Evolutionary conservation across 2,113 vertebrate species (phyloP), one percentile per base, ranked within the genome.

Genomic region (Mystacornis crossleyi): DNA sequence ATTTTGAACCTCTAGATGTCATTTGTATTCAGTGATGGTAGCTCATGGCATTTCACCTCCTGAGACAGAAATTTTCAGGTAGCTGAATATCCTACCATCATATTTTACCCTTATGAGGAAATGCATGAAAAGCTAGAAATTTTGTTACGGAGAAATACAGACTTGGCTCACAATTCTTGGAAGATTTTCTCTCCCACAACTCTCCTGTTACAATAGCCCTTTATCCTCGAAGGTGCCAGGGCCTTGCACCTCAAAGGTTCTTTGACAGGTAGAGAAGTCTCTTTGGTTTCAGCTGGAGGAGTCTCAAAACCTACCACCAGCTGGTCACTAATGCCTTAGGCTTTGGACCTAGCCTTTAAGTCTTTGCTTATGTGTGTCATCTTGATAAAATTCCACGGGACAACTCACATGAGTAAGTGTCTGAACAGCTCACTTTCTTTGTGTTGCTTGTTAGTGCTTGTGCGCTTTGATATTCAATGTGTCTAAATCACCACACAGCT

Each of bases 401-500:
- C 96, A 82, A 66, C 75, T 81, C 23, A 34, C 45, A 62, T 69
- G 23, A 92, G 14, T 47, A 54, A 93, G 55, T 3, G 3, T 80
- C 43, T 93, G 50, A 93, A 94, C 21, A 91, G 67, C 45, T 81
- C n/a, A 9, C 12, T 88, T 75, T 64, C 94, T 96, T 97, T 94
- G 66, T 95, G 81, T 54, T 94, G 75, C 91, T 97, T 97, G 97
- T 97, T 96, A 97, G 72, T 89, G 71, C 94, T 96, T 87, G 87
- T 94, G 87, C 91, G 95, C 91, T 88, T 96, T 94, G n/a, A 82
- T 88, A 96, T 93, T 96, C 87, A 90, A 72, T 73, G 93, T 94
- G 86, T 95, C 81, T 96, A 97, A 96, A 98, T 97, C 91, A 96
- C 70, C 86, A 95, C 90, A 94, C 36, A 93, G 72, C 73, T 95